phyloP scores from a whole-genome alignment of 2,888 invertebrate genomes.

The Bursaphelenchus okinawaensis region DNA sequence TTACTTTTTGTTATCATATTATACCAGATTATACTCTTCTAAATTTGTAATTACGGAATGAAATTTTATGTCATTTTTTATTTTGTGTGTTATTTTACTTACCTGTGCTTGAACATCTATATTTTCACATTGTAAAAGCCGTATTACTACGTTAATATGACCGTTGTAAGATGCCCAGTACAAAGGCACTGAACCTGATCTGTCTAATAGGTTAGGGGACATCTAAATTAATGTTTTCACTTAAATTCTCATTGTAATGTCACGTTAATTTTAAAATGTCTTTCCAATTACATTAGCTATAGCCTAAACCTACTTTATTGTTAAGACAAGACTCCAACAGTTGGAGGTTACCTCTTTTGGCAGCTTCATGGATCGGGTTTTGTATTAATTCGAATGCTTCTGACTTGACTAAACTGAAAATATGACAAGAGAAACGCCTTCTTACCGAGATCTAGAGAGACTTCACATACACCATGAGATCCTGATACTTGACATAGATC shows the following conservation, averaged over 20 bases:
- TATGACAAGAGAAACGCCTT: no score
- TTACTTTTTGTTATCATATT: neutral
- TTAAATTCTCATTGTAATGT: neutral
- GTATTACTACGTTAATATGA: conserved; percentile 64
- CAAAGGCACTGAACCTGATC: conserved; percentile 67
- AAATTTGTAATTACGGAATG: neutral
- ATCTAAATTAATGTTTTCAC: no score
- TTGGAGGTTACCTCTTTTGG: conserved; percentile 66
- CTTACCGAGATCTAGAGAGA: conserved; percentile 66
- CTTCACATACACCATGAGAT: conserved; percentile 58
- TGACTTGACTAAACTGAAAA: conserved; percentile 37
- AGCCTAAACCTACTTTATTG: conserved; percentile 61
- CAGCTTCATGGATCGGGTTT: conserved; percentile 68
- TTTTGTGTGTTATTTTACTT: neutral
- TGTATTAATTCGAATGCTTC: conserved; percentile 62
- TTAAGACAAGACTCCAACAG: conserved; percentile 65
- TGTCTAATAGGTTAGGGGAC: conserved; percentile 67
- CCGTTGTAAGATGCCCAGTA: conserved; percentile 69
- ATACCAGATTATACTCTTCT: neutral
- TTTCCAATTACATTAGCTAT: conserved; percentile 1
- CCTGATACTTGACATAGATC: neutral
- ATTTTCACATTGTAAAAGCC: conserved; percentile 62
- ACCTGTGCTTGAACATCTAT: conserved; percentile 62
- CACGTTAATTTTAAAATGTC: conserved; percentile 4
- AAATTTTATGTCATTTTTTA: neutral